These are phyloP conservation scores for Kryptopterus vitreolus DNA, from an alignment of 2,797 vertebrate species.

Conservation along the genomic window DNA sequence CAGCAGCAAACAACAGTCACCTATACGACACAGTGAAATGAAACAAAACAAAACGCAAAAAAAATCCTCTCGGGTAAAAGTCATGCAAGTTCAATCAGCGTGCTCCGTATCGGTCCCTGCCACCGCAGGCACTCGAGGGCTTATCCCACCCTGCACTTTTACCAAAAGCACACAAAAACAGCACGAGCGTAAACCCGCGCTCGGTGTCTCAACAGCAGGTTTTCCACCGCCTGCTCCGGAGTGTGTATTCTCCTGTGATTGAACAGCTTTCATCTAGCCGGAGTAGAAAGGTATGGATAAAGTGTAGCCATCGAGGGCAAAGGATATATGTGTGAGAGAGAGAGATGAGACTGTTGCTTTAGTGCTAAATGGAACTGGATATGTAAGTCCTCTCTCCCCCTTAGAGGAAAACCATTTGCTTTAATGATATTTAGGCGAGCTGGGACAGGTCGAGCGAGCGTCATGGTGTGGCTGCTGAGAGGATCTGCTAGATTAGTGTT, in stretches of 20 bases:
- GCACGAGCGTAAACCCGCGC: constrained; percentile 12
- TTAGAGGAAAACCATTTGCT: constrained; percentile 43
- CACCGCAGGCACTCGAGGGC: constrained; percentile 28
- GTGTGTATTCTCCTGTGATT: constrained; percentile 24
- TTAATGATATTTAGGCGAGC: constrained; percentile 31
- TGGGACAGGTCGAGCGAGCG: constrained; percentile 26
- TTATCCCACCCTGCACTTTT: constrained; percentile 31
- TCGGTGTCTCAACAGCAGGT: constrained; percentile 42
- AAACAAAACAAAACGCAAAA: constrained; percentile 8
- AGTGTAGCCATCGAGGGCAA: not conserved
- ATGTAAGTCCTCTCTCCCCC: constrained; percentile 15
- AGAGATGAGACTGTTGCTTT: constrained; percentile 15
- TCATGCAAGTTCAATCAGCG: constrained; percentile 4
- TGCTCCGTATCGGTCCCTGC: constrained; percentile 38
- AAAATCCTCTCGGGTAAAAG: constrained; percentile 27
- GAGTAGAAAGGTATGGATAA: not conserved
- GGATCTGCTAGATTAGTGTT: constrained; percentile 24
- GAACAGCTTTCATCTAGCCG: constrained; percentile 18
- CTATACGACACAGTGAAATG: not conserved
- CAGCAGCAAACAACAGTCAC: constrained; percentile 38
- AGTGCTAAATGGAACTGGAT: constrained; percentile 24
- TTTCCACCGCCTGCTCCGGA: constrained; percentile 28
- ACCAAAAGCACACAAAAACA: constrained; percentile 45
- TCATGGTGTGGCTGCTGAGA: constrained; percentile 26
- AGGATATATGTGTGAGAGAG: not conserved